Percentiles rank a stretch among this genome's conserved stretches.
These are phyloP conservation scores for Spodoptera frugiperda DNA, from an alignment of 1,140 invertebrate species.

Conservation along the genomic window DNA sequence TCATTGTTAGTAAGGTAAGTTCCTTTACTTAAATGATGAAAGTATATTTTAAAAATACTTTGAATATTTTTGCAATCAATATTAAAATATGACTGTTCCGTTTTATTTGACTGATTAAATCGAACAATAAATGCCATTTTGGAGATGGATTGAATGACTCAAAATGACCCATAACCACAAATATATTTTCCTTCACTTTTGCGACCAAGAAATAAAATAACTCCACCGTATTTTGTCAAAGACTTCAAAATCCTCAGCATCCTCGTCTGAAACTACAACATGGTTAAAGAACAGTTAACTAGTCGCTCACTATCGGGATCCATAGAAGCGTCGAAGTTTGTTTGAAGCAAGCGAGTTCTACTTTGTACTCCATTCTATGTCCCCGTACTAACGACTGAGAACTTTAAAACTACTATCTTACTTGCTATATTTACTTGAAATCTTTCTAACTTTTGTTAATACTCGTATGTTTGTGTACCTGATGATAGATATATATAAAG, in stretches of 20 bases:
- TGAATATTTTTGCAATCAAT: too few relatives aligned
- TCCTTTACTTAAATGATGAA: too few relatives aligned
- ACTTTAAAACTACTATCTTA: slow-evolving; percentile 30
- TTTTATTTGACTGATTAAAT: too few relatives aligned
- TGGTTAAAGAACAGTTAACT: background rate
- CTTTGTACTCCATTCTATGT: background rate
- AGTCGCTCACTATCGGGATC: slow-evolving; percentile 1
- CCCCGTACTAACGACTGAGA: slow-evolving; percentile 1
- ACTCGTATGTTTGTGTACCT: background rate
- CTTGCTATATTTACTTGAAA: background rate
- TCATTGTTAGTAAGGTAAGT: too few relatives aligned
- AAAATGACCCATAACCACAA: too few relatives aligned
- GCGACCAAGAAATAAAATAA: too few relatives aligned
- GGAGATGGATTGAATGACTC: too few relatives aligned
- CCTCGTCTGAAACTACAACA: background rate
- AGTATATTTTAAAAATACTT: too few relatives aligned
- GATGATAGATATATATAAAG: too few relatives aligned
- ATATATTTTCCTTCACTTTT: too few relatives aligned
- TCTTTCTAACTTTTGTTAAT: background rate
- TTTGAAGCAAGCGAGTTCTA: slow-evolving; percentile 5
- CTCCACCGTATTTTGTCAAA: background rate
- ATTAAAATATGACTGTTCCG: too few relatives aligned
- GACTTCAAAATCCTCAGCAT: background rate
- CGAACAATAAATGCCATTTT: too few relatives aligned
- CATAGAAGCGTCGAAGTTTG: slow-evolving; percentile 6